These are phyloP conservation scores for Saccopteryx bilineata DNA, from an alignment of 2,113 vertebrate species.

Conservation along the genomic window DNA sequence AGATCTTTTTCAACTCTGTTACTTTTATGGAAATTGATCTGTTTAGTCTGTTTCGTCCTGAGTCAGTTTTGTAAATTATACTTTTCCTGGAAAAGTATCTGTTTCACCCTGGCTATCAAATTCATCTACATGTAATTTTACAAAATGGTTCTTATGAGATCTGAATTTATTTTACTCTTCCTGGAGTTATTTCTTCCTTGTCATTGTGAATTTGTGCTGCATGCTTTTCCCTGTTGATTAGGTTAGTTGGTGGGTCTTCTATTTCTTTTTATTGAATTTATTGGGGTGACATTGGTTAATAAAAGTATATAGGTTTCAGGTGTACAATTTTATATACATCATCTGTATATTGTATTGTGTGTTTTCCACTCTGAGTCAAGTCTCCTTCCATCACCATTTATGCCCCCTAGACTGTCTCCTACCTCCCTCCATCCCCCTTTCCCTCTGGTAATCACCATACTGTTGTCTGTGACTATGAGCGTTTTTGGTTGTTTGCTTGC, in stretches of 20 bases:
- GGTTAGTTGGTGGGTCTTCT: neutral
- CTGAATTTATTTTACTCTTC: neutral
- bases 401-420: too few relatives aligned
- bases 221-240: neutral
- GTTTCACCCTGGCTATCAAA: slow-evolving; percentile 44
- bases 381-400: too few relatives aligned
- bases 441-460: too few relatives aligned
- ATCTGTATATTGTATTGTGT: too few relatives aligned
- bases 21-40: slow-evolving; percentile 59
- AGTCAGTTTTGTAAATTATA: slow-evolving; percentile 62
- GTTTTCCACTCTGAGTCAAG: too few relatives aligned
- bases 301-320: too few relatives aligned
- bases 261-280: neutral
- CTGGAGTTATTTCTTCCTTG: neutral
- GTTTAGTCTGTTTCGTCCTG: slow-evolving; percentile 30
- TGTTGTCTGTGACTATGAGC: too few relatives aligned
- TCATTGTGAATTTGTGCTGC: neutral
- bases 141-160: slow-evolving; percentile 41
- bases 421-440: too few relatives aligned
- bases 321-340: too few relatives aligned
- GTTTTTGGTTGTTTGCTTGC: too few relatives aligned
- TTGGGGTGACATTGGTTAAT: too few relatives aligned
- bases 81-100: slow-evolving; percentile 48
- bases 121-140: slow-evolving; percentile 2
- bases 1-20: slow-evolving; percentile 46